phyloP scores from a whole-genome alignment of 1,140 invertebrate species.

The Metopolophium dirhodum region DNA sequence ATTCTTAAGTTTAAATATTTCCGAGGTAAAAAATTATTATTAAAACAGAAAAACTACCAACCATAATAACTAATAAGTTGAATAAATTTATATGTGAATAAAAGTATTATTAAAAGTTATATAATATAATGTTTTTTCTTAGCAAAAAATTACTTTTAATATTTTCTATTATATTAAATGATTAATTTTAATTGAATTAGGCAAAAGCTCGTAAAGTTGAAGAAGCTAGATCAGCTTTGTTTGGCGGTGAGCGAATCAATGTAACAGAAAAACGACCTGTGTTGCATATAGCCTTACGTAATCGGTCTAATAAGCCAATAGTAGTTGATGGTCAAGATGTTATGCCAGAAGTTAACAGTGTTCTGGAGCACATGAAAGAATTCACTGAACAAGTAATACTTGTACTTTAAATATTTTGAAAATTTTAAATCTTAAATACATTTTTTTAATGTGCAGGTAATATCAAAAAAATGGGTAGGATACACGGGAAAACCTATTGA shows the following conservation, averaged over 20 bases:
- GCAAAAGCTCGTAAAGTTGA: conserved; percentile 85
- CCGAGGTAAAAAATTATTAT: neutral
- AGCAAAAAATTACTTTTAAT: too few species aligned
- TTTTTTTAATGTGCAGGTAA: conserved; percentile 65
- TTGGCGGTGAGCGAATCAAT: conserved; percentile 93
- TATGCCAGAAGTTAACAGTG: conserved; percentile 90
- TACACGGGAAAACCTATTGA: conserved; percentile 95
- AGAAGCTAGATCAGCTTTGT: conserved; percentile 90
- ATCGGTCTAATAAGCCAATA: conserved; percentile 80
- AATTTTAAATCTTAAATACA: neutral
- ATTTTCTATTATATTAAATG: neutral
- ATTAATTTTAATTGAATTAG: conserved; percentile 63
- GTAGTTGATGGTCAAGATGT: conserved; percentile 90
- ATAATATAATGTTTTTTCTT: neutral
- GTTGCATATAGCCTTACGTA: conserved; percentile 92
- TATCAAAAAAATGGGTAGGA: conserved; percentile 79
- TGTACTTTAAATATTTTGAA: neutral
- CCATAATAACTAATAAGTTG: neutral
- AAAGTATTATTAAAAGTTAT: too few species aligned
- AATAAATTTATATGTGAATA: neutral
- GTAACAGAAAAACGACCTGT: conserved; percentile 97
- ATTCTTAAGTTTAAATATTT: neutral
- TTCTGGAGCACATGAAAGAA: conserved; percentile 93
- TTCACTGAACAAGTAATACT: conserved; percentile 77
- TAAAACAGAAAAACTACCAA: neutral